phyloP scores from a whole-genome alignment of 2,113 vertebrate genomes.

The Mormyrus iriodes region DNA sequence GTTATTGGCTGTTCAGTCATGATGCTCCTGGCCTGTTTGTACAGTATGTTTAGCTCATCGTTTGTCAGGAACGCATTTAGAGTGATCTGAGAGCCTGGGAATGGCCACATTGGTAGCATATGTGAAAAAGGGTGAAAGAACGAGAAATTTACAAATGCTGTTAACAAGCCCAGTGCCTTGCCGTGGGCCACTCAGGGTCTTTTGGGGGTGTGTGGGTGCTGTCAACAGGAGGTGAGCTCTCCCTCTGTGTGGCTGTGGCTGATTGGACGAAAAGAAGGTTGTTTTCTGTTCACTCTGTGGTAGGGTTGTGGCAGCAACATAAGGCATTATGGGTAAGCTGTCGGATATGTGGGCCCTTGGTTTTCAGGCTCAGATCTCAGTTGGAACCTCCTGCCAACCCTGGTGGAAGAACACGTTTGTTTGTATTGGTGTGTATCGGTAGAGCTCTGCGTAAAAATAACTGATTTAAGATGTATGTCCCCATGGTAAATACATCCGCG shows the following conservation, averaged over 20 bases:
- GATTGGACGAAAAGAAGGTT: neutral
- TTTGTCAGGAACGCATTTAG: neutral
- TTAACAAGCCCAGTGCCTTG: neutral
- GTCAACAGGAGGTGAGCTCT: neutral
- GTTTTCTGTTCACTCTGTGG: neutral
- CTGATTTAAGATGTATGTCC: neutral
- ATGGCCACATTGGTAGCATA: neutral
- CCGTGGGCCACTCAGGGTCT: neutral
- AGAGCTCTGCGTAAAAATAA: neutral
- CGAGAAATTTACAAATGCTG: neutral
- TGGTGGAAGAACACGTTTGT: neutral
- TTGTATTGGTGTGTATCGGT: neutral
- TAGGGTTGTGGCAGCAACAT: neutral
- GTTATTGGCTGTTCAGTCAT: neutral
- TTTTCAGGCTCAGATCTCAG: neutral
- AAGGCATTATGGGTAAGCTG: slow-evolving; percentile 3
- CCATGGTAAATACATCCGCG: neutral
- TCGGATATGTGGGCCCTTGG: neutral
- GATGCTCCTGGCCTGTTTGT: neutral
- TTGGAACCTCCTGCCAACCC: neutral
- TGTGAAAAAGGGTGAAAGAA: neutral
- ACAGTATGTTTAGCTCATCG: neutral
- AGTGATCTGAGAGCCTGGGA: neutral
- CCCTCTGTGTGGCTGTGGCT: neutral
- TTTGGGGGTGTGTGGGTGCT: neutral